Conservation (phyloP, 2,113 vertebrate genomes). For the Chauna torquata region DNA sequence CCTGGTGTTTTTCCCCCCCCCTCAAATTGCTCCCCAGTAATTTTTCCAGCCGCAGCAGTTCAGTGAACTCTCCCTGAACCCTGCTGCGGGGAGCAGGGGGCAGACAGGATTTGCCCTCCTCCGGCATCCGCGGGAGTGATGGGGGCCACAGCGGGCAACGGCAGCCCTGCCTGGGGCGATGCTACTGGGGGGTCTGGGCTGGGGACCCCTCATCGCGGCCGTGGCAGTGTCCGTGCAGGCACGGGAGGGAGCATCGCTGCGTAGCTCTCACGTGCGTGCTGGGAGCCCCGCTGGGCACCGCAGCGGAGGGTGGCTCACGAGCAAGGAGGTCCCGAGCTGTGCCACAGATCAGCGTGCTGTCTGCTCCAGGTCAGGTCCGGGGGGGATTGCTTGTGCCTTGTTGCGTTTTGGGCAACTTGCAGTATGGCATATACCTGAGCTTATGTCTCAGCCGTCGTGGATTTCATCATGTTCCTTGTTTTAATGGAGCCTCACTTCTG, state of each 20-base stretch:
- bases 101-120: not conserved
- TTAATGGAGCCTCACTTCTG: not conserved
- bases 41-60: not conserved
- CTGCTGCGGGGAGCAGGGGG: fast-evolving
- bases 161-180: not conserved
- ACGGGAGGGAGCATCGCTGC: not conserved
- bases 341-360: not conserved
- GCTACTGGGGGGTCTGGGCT: not conserved
- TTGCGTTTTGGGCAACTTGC: not conserved
- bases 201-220: not conserved
- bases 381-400: not conserved
- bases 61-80: not conserved
- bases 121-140: fast-evolving
- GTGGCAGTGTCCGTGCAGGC: fast-evolving
- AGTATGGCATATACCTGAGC: not conserved
- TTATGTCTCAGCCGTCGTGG: not conserved
- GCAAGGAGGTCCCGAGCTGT: not conserved
- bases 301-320: not conserved
- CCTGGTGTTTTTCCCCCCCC: not conserved
- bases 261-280: not conserved
- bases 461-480: not conserved
- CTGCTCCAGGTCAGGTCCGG: not conserved
- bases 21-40: not conserved
- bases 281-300: not conserved
- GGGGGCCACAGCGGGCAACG: fast-evolving